Percentiles rank a stretch among this genome's conserved stretches.
phyloP scores from a whole-genome alignment of 2,888 invertebrate species.

The Enchytraeus crypticus region DNA sequence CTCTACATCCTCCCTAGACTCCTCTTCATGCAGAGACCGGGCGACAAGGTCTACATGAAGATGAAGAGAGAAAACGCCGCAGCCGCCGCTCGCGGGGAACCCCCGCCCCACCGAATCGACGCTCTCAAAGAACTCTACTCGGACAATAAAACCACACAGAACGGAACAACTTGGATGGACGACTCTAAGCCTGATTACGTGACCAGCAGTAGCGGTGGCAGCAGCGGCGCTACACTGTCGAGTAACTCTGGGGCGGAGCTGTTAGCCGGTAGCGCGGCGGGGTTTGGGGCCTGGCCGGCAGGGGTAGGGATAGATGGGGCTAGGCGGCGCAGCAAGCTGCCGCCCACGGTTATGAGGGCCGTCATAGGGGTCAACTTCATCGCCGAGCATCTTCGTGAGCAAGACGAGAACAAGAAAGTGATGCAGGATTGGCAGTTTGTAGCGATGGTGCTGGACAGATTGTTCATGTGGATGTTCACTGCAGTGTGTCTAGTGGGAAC shows the following conservation, averaged over 20 bases:
- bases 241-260: background rate
- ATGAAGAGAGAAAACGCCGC: background rate
- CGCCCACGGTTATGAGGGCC: constrained; percentile 25
- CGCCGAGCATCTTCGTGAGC: constrained; percentile 29
- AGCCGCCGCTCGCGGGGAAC: background rate
- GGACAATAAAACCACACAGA: background rate
- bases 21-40: constrained; percentile 79
- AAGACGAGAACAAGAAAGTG: constrained; percentile 29
- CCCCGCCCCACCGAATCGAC: background rate
- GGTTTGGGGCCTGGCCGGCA: background rate
- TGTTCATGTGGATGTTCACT: constrained; percentile 79
- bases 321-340: constrained; percentile 11
- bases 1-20: constrained; percentile 86
- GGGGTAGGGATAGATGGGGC: background rate
- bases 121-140: background rate
- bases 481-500: constrained; percentile 34
- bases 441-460: constrained; percentile 80
- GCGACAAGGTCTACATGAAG: constrained; percentile 6
- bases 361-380: constrained; percentile 30
- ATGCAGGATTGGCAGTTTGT: constrained; percentile 67
- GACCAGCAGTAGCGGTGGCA: background rate
- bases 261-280: background rate
- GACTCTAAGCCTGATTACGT: constrained; percentile 16
- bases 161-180: constrained; percentile 11
- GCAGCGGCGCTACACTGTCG: background rate